These are phyloP conservation scores for Typhlomys cinereus DNA, from an alignment of 2,113 vertebrate genomes.

Conservation along the genomic window DNA sequence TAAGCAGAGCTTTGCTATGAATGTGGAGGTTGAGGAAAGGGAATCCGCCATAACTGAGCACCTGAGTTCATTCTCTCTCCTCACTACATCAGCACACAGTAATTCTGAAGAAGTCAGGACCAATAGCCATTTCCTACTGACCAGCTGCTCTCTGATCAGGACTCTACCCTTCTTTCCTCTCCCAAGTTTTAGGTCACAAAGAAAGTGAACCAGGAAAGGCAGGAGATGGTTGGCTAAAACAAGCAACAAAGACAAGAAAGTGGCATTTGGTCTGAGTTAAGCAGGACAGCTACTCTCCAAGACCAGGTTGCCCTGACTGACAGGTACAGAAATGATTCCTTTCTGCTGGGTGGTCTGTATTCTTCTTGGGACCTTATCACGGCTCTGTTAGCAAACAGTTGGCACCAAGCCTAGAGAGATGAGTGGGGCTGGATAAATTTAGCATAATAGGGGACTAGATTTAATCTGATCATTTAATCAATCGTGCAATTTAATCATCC, in stretches of 20 bases:
- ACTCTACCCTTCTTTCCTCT: not conserved
- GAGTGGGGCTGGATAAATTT: too few relatives aligned
- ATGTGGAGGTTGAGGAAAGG: too few relatives aligned
- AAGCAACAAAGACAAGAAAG: not conserved
- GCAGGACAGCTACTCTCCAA: not conserved
- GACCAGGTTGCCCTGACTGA: not conserved
- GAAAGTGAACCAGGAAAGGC: not conserved
- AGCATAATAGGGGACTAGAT: not conserved
- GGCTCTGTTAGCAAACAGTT: not conserved
- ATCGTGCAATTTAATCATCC: not conserved
- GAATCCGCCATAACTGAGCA: not conserved
- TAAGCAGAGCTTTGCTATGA: too few relatives aligned
- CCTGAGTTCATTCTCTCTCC: not conserved
- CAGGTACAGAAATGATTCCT: not conserved
- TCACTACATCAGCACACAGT: not conserved
- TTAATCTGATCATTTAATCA: not conserved
- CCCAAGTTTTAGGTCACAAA: not conserved
- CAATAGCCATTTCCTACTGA: slow-evolving; percentile 2
- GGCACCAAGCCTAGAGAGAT: not conserved
- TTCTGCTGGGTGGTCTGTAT: not conserved
- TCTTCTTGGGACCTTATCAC: not conserved
- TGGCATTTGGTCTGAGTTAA: fast-evolving
- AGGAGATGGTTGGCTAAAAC: slow-evolving; percentile 27
- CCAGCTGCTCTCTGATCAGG: not conserved
- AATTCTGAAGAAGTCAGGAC: not conserved